Conservation (phyloP, 2,113 vertebrate genomes). For the Myrmecobius fasciatus region DNA sequence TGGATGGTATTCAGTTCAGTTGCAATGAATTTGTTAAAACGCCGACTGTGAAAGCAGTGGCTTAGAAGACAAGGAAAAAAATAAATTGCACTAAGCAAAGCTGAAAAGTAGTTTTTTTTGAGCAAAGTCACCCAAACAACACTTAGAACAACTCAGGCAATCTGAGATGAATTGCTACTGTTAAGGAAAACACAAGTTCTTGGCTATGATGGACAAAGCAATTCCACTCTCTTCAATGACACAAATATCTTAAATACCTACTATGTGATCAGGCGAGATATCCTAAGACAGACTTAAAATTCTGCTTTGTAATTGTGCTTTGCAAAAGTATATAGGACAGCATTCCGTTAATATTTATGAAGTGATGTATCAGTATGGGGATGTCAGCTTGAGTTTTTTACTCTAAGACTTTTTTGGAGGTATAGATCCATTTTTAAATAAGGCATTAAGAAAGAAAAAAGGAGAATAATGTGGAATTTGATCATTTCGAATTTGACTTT, state of each 20-base stretch:
- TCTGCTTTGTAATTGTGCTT: background rate
- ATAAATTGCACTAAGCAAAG: background rate
- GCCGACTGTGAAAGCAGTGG: background rate
- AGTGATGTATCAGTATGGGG: background rate
- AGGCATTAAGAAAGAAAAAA: conserved; percentile 13
- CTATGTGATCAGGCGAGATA: background rate
- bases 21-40: background rate
- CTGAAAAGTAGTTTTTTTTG: background rate
- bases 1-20: background rate
- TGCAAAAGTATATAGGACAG: background rate
- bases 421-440: background rate
- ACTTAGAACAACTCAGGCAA: conserved; percentile 1
- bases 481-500: conserved; percentile 41
- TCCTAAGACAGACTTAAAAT: background rate
- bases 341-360: background rate
- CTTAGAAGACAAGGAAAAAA: background rate
- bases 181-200: background rate
- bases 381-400: conserved; percentile 5
- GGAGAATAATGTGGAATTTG: conserved; percentile 22
- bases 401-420: background rate
- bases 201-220: conserved; percentile 9
- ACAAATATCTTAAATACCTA: background rate
- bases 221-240: background rate
- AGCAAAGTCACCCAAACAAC: background rate
- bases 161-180: background rate